phyloP scores from a whole-genome alignment of 2,797 vertebrate species.

The Carcharodon carcharias region DNA sequence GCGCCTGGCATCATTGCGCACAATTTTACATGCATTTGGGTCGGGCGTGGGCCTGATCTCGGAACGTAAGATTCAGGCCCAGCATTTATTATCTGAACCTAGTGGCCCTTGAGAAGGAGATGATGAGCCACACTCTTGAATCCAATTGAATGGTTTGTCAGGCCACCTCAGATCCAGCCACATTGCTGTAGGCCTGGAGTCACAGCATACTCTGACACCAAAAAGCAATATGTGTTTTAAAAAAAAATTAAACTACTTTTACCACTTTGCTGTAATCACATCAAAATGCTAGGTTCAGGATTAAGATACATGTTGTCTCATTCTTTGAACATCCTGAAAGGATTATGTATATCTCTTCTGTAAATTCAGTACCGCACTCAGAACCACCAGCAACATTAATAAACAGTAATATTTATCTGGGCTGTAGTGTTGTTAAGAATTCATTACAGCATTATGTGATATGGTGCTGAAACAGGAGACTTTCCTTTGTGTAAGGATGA shows the following conservation, averaged over 20 bases:
- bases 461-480: conserved; percentile 65
- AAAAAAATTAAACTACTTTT: background rate
- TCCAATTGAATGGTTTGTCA: too few species aligned
- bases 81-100: too few species aligned
- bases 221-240: background rate
- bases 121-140: too few species aligned
- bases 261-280: background rate
- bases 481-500: conserved; percentile 53
- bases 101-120: too few species aligned
- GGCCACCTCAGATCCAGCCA: too few species aligned
- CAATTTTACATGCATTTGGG: too few species aligned
- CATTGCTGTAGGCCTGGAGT: too few species aligned
- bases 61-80: too few species aligned
- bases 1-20: too few species aligned
- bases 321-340: background rate
- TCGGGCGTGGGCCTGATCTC: too few species aligned
- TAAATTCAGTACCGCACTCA: conserved; percentile 54
- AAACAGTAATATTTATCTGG: conserved; percentile 54
- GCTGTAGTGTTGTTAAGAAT: conserved; percentile 54
- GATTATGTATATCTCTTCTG: conserved; percentile 41
- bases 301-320: background rate
- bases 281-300: background rate
- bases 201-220: background rate
- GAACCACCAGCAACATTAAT: conserved; percentile 53
- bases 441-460: conserved; percentile 64